Percentiles rank a stretch among this genome's conserved stretches.
Conservation (phyloP, 1,140 invertebrate genomes). For the Cardiocondyla obscurior region DNA sequence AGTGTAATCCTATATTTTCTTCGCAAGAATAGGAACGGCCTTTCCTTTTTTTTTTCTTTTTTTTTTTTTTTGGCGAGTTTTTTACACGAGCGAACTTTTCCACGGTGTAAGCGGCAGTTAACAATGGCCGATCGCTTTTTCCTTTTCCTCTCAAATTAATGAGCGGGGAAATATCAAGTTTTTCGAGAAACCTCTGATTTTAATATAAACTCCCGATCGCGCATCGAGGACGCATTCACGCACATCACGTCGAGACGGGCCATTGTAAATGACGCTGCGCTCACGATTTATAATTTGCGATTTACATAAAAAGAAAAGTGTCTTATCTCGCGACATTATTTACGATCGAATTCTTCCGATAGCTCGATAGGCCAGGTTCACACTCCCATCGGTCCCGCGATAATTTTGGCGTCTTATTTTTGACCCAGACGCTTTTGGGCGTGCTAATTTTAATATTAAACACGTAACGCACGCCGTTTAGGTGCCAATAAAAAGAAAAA, state of each 20-base stretch:
- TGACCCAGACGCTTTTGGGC: slow-evolving; percentile 12
- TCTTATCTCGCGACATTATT: slow-evolving; percentile 25
- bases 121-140: slow-evolving; percentile 45
- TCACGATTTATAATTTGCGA: slow-evolving; percentile 7
- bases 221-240: too few relatives aligned
- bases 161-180: slow-evolving; percentile 49
- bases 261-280: background rate
- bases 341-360: background rate
- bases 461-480: background rate
- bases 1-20: slow-evolving; percentile 68
- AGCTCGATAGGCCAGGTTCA: slow-evolving; percentile 4
- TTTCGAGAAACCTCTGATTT: slow-evolving; percentile 35
- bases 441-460: slow-evolving; percentile 46
- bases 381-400: slow-evolving; percentile 13
- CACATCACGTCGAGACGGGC: background rate
- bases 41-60: too few relatives aligned
- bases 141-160: slow-evolving; percentile 43
- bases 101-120: slow-evolving; percentile 46
- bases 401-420: slow-evolving; percentile 44
- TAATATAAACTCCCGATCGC: slow-evolving; percentile 25
- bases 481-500: slow-evolving; percentile 9
- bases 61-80: slow-evolving; percentile 46
- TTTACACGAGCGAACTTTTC: slow-evolving; percentile 37
- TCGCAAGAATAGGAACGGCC: slow-evolving; percentile 63
- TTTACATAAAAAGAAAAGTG: background rate